Base-by-base conservation (phyloP, 2,888 invertebrate genomes). In the Mesochorus sp. region DNA sequence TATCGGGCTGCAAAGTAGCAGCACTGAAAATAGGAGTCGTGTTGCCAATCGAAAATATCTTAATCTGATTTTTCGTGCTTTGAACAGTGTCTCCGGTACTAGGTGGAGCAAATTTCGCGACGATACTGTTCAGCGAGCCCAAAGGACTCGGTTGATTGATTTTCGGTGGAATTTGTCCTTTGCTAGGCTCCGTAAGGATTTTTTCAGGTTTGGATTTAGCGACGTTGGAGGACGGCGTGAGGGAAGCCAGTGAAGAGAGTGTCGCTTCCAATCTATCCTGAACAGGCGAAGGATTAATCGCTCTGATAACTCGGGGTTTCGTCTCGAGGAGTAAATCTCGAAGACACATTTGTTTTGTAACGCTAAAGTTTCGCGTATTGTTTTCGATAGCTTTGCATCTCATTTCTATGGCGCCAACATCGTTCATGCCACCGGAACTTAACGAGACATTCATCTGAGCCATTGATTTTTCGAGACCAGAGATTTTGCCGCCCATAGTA, bases 71-170 rank as follows among this genome's bases (percentile, higher is more conserved):
- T 85, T 87, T 55, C n/a, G n/a, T n/a, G 21, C 67, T 53, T 76
- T 72, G 24, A 68, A 2, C 49, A 59, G 17, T 24, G 0, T 64
- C 47, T 24, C 55, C 81, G 6, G 71, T 44, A 64, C 73, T 81
- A 0, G 76, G 51, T 12, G 81, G 72, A 21, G 86, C 87, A 34
- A 91, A 86, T 31, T 88, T 88, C 0, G 89, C 87, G 4, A 91
- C 89, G 3, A 91, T 87, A 53, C 85, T 89, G 53, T 89, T 88
- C n/a, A 91, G 78, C 0, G 89, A 90, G 24, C 88, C 86, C 1
- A 91, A 73, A 0, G 90, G 88, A 82, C 83, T 87, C 49, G 86
- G 87, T 12, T 82, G 76, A 3, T 44, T 5, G 17, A 79, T 81
- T 4, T 64, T 51, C 2, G 78, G 67, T 17, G 39, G 42, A 12